Evolutionary conservation across 2,888 invertebrate genomes (phyloP).

Genomic region (Steinernema scapterisci): DNA sequence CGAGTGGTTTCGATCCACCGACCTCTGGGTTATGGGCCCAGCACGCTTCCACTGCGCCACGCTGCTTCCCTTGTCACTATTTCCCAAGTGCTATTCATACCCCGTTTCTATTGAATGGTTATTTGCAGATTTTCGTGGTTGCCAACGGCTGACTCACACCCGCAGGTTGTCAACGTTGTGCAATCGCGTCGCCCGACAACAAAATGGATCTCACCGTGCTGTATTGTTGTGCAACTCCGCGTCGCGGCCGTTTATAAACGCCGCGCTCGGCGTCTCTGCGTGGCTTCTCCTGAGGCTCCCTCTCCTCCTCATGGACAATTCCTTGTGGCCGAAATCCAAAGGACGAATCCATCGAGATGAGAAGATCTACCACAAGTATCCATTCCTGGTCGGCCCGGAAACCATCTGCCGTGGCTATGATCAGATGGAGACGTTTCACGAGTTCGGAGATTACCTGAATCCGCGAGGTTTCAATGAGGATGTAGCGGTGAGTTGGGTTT

Average conservation of each 20-base stretch:
- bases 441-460: neutral
- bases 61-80: constrained; percentile 72
- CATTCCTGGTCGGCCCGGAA: neutral
- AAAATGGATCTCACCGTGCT: neutral
- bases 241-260: neutral
- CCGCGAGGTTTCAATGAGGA: neutral
- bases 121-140: no score
- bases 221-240: neutral
- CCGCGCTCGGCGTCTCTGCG: neutral
- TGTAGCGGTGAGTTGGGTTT: neutral
- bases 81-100: no score
- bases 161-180: neutral
- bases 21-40: constrained; percentile 88
- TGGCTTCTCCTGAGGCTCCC: no score
- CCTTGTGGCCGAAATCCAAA: neutral
- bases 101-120: no score
- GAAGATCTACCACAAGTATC: neutral
- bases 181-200: neutral
- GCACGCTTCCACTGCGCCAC: constrained; percentile 83
- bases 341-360: neutral
- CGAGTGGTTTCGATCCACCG: constrained; percentile 74
- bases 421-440: neutral
- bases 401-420: neutral
- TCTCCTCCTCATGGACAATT: neutral
- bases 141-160: no score